phyloP scores from a whole-genome alignment of 2,797 vertebrate genomes.

The Lagorchestes hirsutus region DNA sequence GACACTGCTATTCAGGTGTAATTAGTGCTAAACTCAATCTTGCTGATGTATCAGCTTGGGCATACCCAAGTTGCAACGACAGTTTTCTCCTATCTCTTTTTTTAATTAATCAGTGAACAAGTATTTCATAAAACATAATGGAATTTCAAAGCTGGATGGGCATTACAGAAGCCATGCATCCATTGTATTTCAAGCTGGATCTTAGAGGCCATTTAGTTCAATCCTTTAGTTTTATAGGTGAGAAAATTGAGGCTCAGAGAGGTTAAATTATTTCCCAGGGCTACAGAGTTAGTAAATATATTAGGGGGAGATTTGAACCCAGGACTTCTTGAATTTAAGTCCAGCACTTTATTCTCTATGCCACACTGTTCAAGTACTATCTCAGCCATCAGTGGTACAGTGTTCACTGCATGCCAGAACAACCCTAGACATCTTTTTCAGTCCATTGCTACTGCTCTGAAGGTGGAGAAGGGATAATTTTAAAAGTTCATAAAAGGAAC shows the following conservation, averaged over 20 bases:
- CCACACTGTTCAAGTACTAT: too few relatives aligned
- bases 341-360: too few relatives aligned
- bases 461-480: too few relatives aligned
- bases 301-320: background rate
- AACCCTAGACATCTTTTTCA: too few relatives aligned
- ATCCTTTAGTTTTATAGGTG: background rate
- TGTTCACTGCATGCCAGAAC: too few relatives aligned
- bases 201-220: background rate
- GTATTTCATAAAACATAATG: background rate
- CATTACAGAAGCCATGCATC: background rate
- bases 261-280: background rate
- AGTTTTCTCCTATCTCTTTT: slow-evolving; percentile 24
- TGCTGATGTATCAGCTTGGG: background rate
- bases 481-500: too few relatives aligned
- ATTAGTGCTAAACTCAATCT: background rate
- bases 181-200: background rate
- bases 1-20: accelerated
- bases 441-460: too few relatives aligned
- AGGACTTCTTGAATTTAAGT: too few relatives aligned
- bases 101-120: background rate
- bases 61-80: background rate
- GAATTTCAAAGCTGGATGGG: background rate
- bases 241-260: background rate
- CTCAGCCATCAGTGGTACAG: too few relatives aligned
- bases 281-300: background rate